Evolutionary conservation across 2,888 invertebrate genomes (phyloP).

Genomic region (Tetragnatha montana): DNA sequence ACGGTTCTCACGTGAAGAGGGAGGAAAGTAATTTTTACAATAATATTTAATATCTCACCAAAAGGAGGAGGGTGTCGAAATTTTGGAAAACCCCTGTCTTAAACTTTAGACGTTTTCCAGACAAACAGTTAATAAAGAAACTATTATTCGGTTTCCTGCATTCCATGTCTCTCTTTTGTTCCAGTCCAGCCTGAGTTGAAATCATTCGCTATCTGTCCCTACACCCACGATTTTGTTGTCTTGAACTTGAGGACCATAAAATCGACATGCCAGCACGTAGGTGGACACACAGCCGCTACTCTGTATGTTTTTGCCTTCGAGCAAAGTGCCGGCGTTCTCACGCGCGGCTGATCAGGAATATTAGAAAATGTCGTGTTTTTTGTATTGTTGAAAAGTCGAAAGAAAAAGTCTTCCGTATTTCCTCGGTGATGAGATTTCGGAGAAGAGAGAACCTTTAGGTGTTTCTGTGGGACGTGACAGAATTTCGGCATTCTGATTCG

Average conservation of each 20-base stretch:
- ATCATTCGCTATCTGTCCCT: background rate
- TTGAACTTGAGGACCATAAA: background rate
- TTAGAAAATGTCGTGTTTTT: background rate
- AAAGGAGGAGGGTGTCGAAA: no score
- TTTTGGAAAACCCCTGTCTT: no score
- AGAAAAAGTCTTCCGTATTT: constrained; percentile 10
- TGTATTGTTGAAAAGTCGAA: background rate
- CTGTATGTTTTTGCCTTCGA: background rate
- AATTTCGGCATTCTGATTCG: background rate
- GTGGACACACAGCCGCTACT: constrained; percentile 13
- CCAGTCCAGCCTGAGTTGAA: no score
- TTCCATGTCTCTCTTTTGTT: no score
- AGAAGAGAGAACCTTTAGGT: background rate
- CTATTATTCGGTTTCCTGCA: no score
- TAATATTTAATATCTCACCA: no score
- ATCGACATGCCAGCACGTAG: constrained; percentile 14
- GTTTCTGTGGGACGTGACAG: background rate
- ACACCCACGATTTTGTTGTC: background rate
- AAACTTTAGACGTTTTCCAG: no score
- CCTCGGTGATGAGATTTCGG: background rate
- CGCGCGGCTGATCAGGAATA: constrained; percentile 34
- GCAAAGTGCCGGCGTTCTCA: constrained; percentile 13
- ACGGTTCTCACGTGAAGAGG: no score
- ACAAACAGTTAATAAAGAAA: no score
- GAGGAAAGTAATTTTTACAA: no score